phyloP scores from a whole-genome alignment of 1,140 invertebrate species.

The Drosophila willistoni region DNA sequence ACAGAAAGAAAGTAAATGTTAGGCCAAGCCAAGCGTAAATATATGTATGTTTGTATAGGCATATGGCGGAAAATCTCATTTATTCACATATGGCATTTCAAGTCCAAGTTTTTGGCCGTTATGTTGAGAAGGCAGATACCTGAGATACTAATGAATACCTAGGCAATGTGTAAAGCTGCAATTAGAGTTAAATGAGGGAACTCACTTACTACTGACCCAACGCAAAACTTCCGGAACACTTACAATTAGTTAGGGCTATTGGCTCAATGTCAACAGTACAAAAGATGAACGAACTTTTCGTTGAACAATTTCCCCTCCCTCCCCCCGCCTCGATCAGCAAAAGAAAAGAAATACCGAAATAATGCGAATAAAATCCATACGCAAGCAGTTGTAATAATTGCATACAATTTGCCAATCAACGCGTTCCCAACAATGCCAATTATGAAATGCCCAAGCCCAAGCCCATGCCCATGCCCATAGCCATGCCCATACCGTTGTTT shows the following conservation, averaged over 20 bases:
- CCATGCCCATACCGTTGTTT: constrained; percentile 26
- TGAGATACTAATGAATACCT: constrained; percentile 47
- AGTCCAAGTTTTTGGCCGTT: constrained; percentile 11
- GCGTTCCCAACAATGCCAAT: constrained; percentile 75
- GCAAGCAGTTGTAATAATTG: constrained; percentile 66
- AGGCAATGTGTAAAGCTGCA: constrained; percentile 47
- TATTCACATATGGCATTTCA: constrained; percentile 9
- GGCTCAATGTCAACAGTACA: constrained; percentile 69
- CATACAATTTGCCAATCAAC: constrained; percentile 81
- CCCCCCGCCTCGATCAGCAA: not conserved
- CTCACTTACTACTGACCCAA: constrained; percentile 30
- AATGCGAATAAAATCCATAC: constrained; percentile 2
- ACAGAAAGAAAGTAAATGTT: not conserved
- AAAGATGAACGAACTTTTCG: constrained; percentile 75
- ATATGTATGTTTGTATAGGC: not conserved
- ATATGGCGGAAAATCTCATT: constrained; percentile 26
- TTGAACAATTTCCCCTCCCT: constrained; percentile 22
- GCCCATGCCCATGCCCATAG: constrained; percentile 26
- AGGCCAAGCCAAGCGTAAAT: constrained; percentile 17
- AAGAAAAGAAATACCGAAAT: constrained; percentile 20
- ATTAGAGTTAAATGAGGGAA: constrained; percentile 65
- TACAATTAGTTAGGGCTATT: constrained; percentile 38
- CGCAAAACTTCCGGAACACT: constrained; percentile 56
- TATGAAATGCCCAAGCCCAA: constrained; percentile 52
- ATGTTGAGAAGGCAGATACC: constrained; percentile 28